These are phyloP conservation scores for Xerus inauris DNA, from an alignment of 2,113 vertebrate genomes.

Conservation along the genomic window DNA sequence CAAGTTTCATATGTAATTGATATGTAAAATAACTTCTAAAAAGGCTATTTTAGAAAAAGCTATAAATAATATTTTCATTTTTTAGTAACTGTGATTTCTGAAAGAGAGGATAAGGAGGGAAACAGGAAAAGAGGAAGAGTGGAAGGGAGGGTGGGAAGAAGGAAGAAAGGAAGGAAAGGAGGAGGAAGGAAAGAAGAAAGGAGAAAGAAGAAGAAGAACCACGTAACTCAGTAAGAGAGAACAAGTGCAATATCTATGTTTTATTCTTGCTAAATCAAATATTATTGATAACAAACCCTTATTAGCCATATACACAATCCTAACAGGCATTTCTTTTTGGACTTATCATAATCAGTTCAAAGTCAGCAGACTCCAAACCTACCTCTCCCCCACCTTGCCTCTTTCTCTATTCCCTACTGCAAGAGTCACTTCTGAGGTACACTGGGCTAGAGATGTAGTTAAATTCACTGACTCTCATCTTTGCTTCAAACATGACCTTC, in stretches of 20 bases:
- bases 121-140: not conserved
- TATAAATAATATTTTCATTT: not conserved
- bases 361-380: not conserved
- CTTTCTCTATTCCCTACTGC: not conserved
- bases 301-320: not conserved
- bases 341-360: not conserved
- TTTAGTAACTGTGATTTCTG: not conserved
- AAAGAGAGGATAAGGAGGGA: not conserved
- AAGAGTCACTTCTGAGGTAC: not conserved
- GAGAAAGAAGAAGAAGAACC: not conserved
- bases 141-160: not conserved
- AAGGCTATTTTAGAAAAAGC: not conserved
- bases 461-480: not conserved
- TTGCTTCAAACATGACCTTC: not conserved
- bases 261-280: not conserved
- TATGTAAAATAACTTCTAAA: not conserved
- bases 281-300: not conserved
- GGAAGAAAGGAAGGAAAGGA: not conserved
- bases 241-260: not conserved
- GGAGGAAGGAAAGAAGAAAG: not conserved
- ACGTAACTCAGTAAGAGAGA: not conserved
- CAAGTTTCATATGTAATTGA: not conserved
- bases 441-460: not conserved
- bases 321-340: not conserved
- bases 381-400: fast-evolving